Conservation (phyloP, 2,113 vertebrate species). For the Pogona vitticeps region DNA sequence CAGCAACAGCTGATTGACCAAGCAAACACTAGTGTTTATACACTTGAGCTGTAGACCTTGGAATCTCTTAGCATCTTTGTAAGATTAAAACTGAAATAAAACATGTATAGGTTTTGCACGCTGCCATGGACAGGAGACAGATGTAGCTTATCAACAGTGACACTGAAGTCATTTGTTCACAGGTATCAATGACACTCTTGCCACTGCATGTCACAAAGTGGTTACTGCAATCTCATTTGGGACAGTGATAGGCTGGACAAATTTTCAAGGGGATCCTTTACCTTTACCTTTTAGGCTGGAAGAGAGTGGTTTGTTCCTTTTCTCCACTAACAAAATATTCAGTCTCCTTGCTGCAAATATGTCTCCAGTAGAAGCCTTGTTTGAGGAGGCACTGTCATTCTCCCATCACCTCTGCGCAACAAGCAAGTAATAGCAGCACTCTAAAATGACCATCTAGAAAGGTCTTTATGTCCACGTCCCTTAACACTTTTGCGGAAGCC, state of each 20-base stretch:
- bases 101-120: neutral
- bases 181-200: neutral
- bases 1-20: no score
- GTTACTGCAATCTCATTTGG: neutral
- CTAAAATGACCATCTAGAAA: neutral
- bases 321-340: neutral
- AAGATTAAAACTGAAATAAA: neutral
- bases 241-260: neutral
- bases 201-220: neutral
- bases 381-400: neutral
- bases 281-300: no score
- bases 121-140: neutral
- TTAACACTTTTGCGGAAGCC: conserved; percentile 20
- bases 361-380: neutral
- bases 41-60: neutral
- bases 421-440: neutral
- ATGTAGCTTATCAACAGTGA: neutral
- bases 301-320: neutral
- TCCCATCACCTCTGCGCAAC: neutral
- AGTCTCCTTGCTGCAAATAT: neutral
- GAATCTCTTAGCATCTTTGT: neutral
- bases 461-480: neutral
- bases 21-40: neutral
- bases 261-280: no score
- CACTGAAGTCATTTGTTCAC: neutral